These are phyloP conservation scores for Atta texana DNA, from an alignment of 1,140 invertebrate genomes.

Conservation along the genomic window DNA sequence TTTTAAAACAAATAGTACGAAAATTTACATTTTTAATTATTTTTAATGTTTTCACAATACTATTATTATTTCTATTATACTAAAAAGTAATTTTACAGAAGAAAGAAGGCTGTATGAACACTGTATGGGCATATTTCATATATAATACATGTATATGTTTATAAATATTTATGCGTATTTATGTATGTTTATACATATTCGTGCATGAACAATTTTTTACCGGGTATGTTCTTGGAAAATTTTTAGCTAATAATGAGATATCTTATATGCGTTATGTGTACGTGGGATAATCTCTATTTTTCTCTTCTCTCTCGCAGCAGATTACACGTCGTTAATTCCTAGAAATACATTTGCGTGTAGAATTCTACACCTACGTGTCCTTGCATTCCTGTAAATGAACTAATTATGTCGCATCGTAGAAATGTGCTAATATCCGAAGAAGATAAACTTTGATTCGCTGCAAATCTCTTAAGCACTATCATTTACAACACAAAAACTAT, in stretches of 20 bases:
- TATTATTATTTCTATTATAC: too few relatives aligned
- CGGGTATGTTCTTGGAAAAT: neutral
- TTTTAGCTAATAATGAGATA: neutral
- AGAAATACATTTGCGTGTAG: neutral
- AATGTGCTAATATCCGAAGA: neutral
- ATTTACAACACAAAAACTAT: neutral
- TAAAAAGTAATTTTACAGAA: too few relatives aligned
- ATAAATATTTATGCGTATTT: too few relatives aligned
- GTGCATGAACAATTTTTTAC: too few relatives aligned
- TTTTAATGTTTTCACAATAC: too few relatives aligned
- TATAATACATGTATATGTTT: too few relatives aligned
- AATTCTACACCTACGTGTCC: neutral
- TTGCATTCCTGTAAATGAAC: constrained; percentile 10
- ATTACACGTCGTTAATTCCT: neutral
- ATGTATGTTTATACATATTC: too few relatives aligned
- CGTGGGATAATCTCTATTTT: constrained; percentile 15
- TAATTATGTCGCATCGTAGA: neutral
- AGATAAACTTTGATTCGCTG: neutral
- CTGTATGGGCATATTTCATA: too few relatives aligned
- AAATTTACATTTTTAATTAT: too few relatives aligned
- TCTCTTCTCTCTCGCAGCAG: neutral
- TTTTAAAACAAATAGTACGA: too few relatives aligned
- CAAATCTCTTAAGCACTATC: neutral
- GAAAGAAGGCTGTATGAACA: too few relatives aligned
- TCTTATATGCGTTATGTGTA: neutral